Percentiles rank a stretch among this genome's conserved stretches.
Conservation (phyloP, 2,888 invertebrate species). For the Chloromyia formosa region DNA sequence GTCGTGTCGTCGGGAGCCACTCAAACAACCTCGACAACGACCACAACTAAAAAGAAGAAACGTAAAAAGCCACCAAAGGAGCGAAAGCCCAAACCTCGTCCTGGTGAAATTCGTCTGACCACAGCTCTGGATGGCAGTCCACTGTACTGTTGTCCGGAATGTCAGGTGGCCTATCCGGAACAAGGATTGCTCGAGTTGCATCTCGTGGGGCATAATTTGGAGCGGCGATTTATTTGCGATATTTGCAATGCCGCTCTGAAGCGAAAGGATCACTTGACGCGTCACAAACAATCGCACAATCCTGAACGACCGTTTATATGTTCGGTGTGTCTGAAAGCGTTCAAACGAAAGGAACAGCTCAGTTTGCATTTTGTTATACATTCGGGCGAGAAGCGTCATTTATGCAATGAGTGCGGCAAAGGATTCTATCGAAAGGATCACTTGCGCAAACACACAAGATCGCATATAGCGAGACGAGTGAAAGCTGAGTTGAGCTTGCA, state of each 20-base stretch:
- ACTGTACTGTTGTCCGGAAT: constrained; percentile 85
- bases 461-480: constrained; percentile 83
- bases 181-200: constrained; percentile 84
- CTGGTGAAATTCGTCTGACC: constrained; percentile 82
- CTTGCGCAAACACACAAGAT: constrained; percentile 82
- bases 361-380: constrained; percentile 90
- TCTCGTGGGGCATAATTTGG: constrained; percentile 83
- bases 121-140: constrained; percentile 85
- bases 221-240: constrained; percentile 85
- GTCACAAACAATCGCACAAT: constrained; percentile 89
- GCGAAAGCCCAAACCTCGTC: constrained; percentile 81
- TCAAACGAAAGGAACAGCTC: constrained; percentile 88
- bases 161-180: constrained; percentile 89
- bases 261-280: constrained; percentile 85
- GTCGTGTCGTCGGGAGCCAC: constrained; percentile 55
- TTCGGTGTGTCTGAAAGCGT: constrained; percentile 85
- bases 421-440: constrained; percentile 89
- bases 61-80: constrained; percentile 77
- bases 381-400: constrained; percentile 85
- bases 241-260: constrained; percentile 89
- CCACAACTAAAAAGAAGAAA: constrained; percentile 77
- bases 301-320: constrained; percentile 88
- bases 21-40: constrained; percentile 53
- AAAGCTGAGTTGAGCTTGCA: constrained; percentile 72
- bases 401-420: constrained; percentile 87